Conservation (phyloP, 1,140 invertebrate species). For the Drosophila auraria region DNA sequence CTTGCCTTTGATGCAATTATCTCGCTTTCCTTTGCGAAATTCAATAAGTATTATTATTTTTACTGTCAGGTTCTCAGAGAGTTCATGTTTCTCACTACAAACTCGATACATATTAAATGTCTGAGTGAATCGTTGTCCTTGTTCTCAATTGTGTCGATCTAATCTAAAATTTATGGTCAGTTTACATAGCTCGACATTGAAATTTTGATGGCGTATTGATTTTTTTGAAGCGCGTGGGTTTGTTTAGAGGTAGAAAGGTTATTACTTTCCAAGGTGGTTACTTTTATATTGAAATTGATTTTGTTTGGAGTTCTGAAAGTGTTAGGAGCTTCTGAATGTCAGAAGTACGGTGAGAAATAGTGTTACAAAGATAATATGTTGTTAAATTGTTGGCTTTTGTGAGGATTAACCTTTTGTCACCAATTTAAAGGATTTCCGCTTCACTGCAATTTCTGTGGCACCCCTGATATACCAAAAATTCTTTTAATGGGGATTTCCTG, state of each 20-base stretch:
- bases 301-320: background rate
- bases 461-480: no score
- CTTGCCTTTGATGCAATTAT: conserved; percentile 54
- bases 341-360: no score
- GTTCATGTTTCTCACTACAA: background rate
- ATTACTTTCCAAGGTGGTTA: no score
- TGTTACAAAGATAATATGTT: no score
- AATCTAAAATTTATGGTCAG: conserved; percentile 43
- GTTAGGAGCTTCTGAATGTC: no score
- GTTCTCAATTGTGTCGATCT: conserved; percentile 48
- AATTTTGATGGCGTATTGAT: conserved; percentile 44
- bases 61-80: background rate
- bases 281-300: background rate
- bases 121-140: conserved; percentile 45
- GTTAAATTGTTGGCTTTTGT: no score
- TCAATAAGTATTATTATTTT: conserved; percentile 14
- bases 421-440: no score
- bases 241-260: background rate
- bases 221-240: conserved; percentile 7
- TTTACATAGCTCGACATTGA: conserved; percentile 39
- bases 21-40: conserved; percentile 25
- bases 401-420: no score
- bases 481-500: no score
- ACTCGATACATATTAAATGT: conserved; percentile 18
- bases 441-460: no score